Conservation (phyloP, 2,113 vertebrate genomes). For the Todiramphus saurophagus region DNA sequence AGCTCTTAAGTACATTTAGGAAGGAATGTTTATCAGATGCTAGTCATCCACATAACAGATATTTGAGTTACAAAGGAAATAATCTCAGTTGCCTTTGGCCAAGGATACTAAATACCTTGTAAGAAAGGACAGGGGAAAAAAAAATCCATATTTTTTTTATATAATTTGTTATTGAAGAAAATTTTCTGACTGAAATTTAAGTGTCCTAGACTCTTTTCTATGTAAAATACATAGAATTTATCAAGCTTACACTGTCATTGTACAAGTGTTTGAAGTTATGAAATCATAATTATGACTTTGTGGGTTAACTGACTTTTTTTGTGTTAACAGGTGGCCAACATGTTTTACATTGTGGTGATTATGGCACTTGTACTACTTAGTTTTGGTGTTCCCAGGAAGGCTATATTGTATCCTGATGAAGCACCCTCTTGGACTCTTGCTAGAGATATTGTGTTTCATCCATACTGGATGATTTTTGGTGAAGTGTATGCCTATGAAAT, state of each 20-base stretch:
- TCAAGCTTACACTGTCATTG: background rate
- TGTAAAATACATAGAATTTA: background rate
- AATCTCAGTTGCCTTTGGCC: background rate
- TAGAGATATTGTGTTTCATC: slow-evolving; percentile 95
- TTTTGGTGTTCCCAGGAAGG: slow-evolving; percentile 96
- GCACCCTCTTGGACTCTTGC: slow-evolving; percentile 90
- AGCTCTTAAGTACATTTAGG: background rate
- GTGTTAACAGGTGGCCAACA: slow-evolving; percentile 91
- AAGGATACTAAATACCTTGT: background rate
- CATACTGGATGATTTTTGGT: slow-evolving; percentile 99
- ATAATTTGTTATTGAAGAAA: background rate
- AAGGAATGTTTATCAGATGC: background rate
- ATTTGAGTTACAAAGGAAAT: background rate
- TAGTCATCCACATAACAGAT: background rate
- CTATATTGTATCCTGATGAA: slow-evolving; percentile 92
- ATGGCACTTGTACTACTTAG: slow-evolving; percentile 96
- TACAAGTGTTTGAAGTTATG: background rate
- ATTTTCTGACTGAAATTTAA: background rate
- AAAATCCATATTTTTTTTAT: fast-evolving
- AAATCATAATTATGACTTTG: background rate
- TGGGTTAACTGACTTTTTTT: background rate
- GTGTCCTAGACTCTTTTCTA: background rate
- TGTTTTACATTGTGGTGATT: slow-evolving; percentile 99
- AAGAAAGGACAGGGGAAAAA: background rate
- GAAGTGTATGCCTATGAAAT: slow-evolving; percentile 99